These are phyloP conservation scores for Meliscaeva auricollis DNA, from an alignment of 2,888 invertebrate genomes.

Conservation along the genomic window DNA sequence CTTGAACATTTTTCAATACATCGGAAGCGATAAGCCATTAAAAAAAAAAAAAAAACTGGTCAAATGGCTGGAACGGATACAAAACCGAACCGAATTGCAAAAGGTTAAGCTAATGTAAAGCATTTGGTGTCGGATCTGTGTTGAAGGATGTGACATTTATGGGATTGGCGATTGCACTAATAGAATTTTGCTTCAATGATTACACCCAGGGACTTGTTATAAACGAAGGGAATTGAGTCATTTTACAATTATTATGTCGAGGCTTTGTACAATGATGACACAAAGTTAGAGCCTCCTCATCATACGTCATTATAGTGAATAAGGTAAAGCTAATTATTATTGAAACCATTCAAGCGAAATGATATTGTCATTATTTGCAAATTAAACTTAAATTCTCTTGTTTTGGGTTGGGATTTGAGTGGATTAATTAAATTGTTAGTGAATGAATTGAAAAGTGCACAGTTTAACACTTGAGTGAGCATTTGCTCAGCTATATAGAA, in stretches of 20 bases:
- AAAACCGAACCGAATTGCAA: neutral
- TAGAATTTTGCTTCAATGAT: conserved; percentile 62
- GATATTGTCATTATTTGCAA: conserved; percentile 70
- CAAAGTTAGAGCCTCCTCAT: neutral
- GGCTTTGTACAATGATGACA: neutral
- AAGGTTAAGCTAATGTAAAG: conserved; percentile 65
- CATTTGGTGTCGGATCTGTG: conserved; percentile 62
- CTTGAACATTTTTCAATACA: conserved; percentile 67
- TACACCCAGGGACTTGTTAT: conserved; percentile 7
- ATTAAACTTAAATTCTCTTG: conserved; percentile 58
- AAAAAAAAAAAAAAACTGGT: conserved; percentile 47
- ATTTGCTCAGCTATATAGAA: conserved; percentile 7
- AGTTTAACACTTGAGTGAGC: conserved; percentile 57
- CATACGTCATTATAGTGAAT: no score
- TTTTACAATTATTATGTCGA: neutral
- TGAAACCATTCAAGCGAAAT: conserved; percentile 55
- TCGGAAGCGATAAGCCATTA: conserved; percentile 69
- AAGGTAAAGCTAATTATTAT: conserved; percentile 56
- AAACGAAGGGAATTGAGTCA: conserved; percentile 45
- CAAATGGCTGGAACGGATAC: conserved; percentile 59
- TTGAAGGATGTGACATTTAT: conserved; percentile 73
- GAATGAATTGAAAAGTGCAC: conserved; percentile 14
- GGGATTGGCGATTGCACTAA: conserved; percentile 69
- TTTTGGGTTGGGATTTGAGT: conserved; percentile 45
- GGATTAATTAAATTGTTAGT: conserved; percentile 34